Evolutionary conservation across 2,888 invertebrate genomes (phyloP).

Genomic region (Cataglyphis rosenhaueri): DNA sequence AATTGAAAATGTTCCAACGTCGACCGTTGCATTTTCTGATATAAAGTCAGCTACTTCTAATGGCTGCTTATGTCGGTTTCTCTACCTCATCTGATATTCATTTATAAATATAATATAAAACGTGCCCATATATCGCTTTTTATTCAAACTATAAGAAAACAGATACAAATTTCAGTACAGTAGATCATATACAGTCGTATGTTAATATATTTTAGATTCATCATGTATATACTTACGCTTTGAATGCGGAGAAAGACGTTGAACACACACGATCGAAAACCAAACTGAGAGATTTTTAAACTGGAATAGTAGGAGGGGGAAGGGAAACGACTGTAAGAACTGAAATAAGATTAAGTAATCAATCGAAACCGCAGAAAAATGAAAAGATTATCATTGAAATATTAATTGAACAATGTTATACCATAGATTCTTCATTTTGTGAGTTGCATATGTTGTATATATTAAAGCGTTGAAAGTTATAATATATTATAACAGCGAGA

Average conservation of each 20-base stretch:
- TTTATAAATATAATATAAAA: background rate
- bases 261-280: background rate
- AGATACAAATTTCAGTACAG: background rate
- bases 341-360: background rate
- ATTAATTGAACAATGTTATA: background rate
- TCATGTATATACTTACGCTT: conserved; percentile 2
- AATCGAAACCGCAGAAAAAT: no score
- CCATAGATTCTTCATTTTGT: background rate
- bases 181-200: background rate
- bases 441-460: background rate
- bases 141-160: background rate
- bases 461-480: background rate
- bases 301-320: background rate
- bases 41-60: background rate
- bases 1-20: background rate
- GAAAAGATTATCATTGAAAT: background rate
- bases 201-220: background rate
- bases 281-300: background rate
- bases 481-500: background rate
- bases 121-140: background rate
- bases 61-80: background rate
- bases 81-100: no score
- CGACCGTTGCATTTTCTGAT: background rate
- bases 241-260: background rate
- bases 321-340: background rate